Base-by-base conservation (phyloP, 2,888 invertebrate species). In the Terebella lapidaria region DNA sequence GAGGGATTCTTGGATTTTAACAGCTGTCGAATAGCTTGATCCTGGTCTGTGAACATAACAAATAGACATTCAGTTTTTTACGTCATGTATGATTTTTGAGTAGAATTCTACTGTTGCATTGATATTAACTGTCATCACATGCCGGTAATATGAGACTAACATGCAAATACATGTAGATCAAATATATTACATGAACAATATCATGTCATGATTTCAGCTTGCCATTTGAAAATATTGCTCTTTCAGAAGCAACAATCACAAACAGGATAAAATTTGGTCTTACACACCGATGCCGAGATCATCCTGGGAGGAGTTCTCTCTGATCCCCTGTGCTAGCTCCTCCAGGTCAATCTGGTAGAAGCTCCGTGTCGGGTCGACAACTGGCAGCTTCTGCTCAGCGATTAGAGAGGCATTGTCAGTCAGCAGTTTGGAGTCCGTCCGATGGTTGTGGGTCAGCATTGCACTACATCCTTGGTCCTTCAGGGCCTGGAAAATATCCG, bases 401-500 rank as follows among this genome's bases (percentile, higher is more conserved):
- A 77, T 77, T n/a, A 56, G 62, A 18, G 66, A 71, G 4, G 77
- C 74, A 59, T 77, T 77, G 26, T 72, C 64, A 1, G 76, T 69
- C 35, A 77, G 74, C 24, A 72, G 63, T 55, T 70, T 58, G 1
- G 75, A 74, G 63, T 75, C 77, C 0, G 75, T 63, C 42, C 77
- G 60, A 56, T 77, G 77, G 58, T 76, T 77, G 10, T 69, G 73
- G 46, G 60, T 61, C 26, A 77, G 62, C 54, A 71, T 72, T 3
- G 73, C 57, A 52, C 70, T 65, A 57, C 70, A 67, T 20, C 72
- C 70, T 26, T 59, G 46, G 2, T 24, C 28, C n/a, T 47, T 25
- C 22, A 70, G 54, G 10, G 63, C 55, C 22, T 42, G 35, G 53
- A 66, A 73, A 5, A 71, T 62, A 61, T 71, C 76, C 1, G 59